phyloP scores from a whole-genome alignment of 2,797 vertebrate species.

The Austrolebias charrua region DNA sequence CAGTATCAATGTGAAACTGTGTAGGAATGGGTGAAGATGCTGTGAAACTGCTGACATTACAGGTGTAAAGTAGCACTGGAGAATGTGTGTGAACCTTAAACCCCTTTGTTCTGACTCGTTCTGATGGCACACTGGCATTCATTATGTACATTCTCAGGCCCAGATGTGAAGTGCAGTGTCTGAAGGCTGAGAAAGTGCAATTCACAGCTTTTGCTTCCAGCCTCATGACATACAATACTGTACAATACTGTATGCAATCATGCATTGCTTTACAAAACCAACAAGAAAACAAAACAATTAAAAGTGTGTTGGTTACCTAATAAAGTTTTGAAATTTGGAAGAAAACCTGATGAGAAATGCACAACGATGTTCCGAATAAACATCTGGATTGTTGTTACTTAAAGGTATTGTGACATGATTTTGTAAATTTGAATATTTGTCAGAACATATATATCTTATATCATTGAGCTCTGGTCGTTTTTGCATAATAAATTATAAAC shows the following conservation, averaged over 20 bases:
- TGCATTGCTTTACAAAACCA: neutral
- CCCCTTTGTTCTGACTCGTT: neutral
- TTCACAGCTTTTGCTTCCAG: neutral
- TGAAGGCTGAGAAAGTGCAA: neutral
- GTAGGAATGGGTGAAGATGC: slow-evolving; percentile 17
- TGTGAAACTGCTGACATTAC: slow-evolving; percentile 26
- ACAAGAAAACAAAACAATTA: neutral
- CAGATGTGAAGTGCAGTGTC: neutral
- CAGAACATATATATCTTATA: too few species aligned
- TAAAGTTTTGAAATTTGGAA: neutral
- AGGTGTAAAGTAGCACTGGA: slow-evolving; percentile 16
- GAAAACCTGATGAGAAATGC: too few species aligned
- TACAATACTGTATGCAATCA: too few species aligned
- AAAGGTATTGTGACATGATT: too few species aligned
- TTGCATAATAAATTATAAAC: too few species aligned
- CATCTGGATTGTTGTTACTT: neutral
- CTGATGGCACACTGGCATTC: neutral
- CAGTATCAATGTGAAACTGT: slow-evolving; percentile 38
- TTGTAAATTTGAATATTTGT: too few species aligned
- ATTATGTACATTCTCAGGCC: neutral
- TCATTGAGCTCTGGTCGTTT: too few species aligned
- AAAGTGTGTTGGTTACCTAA: neutral
- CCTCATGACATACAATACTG: neutral
- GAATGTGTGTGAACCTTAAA: neutral
- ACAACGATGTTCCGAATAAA: too few species aligned